Evolutionary conservation across 2,113 vertebrate species (phyloP).

Genomic region (Channa maculata): DNA sequence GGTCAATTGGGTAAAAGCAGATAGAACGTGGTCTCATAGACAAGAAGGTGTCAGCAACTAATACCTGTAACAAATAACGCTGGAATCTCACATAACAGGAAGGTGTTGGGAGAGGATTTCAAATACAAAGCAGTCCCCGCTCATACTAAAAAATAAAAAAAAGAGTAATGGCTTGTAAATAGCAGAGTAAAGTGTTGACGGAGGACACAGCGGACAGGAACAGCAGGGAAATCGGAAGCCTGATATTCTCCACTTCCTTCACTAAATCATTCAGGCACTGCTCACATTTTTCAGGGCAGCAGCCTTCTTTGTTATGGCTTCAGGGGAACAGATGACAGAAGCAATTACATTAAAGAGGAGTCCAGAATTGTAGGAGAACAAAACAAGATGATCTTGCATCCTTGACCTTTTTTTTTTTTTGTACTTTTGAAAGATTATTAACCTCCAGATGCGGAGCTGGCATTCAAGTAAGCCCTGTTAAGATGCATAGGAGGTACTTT

Average conservation of each 20-base stretch:
- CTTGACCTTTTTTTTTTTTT: conserved; percentile 38
- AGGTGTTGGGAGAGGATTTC: neutral
- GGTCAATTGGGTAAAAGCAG: no score
- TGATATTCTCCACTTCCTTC: conserved; percentile 51
- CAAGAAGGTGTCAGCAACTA: neutral
- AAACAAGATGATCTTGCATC: conserved; percentile 37
- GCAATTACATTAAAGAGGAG: conserved; percentile 62
- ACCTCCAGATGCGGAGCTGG: neutral
- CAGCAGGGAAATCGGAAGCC: conserved; percentile 47
- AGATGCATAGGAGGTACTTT: no score
- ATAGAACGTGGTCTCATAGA: no score
- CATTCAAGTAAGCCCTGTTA: no score
- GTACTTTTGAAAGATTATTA: conserved; percentile 21
- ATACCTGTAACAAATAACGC: neutral
- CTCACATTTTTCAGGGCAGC: conserved; percentile 51
- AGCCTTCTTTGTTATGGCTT: conserved; percentile 55
- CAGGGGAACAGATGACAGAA: conserved; percentile 59
- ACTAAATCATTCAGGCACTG: conserved; percentile 62
- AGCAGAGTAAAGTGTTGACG: conserved; percentile 33
- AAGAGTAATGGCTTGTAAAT: conserved; percentile 51
- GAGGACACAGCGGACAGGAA: conserved; percentile 43
- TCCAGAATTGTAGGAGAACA: conserved; percentile 38
- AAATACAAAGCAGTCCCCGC: conserved; percentile 10
- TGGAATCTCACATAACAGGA: neutral
- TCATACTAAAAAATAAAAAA: neutral